Percentiles rank a stretch among this genome's conserved stretches.
Conservation (phyloP, 2,888 invertebrate species). For the Schizotus pectinicornis region DNA sequence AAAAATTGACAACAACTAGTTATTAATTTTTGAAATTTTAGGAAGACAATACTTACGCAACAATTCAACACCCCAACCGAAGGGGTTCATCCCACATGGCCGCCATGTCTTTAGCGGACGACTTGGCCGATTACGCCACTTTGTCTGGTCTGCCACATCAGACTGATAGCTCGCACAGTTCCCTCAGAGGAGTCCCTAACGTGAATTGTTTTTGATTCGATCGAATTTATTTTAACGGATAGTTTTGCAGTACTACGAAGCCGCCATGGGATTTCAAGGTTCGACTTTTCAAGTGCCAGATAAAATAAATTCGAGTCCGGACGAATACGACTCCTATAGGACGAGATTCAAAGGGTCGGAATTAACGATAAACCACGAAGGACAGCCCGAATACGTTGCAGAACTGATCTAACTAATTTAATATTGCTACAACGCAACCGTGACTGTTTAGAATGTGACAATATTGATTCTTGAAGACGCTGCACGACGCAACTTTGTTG, state of each 20-base stretch:
- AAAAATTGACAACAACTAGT: not conserved
- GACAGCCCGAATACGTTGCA: slow-evolving; percentile 67
- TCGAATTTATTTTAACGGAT: not conserved
- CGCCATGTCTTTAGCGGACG: slow-evolving; percentile 57
- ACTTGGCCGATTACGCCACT: slow-evolving; percentile 71
- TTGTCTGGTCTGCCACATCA: slow-evolving; percentile 60
- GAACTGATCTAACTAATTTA: slow-evolving; percentile 61
- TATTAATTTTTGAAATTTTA: slow-evolving; percentile 44
- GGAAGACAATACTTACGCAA: slow-evolving; percentile 81
- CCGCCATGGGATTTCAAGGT: slow-evolving; percentile 70
- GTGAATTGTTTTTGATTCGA: slow-evolving; percentile 50
- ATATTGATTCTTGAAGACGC: slow-evolving; percentile 29
- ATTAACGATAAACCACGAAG: slow-evolving; percentile 62
- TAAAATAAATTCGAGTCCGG: slow-evolving; percentile 35
- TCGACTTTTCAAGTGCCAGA: slow-evolving; percentile 78
- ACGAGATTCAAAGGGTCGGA: slow-evolving; percentile 57
- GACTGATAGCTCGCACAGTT: slow-evolving; percentile 60
- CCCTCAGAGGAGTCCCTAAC: slow-evolving; percentile 63
- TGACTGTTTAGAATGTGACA: slow-evolving; percentile 36
- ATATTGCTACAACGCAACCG: slow-evolving; percentile 15
- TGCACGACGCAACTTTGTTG: slow-evolving; percentile 7
- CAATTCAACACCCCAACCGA: slow-evolving; percentile 72
- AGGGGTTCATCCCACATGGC: slow-evolving; percentile 59
- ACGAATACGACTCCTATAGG: slow-evolving; percentile 46
- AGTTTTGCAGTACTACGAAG: slow-evolving; percentile 64